Evolutionary conservation across 2,113 vertebrate species (phyloP), one percentile per base, ranked within the genome.

Genomic region (Cyphomyrus plagiostoma): DNA sequence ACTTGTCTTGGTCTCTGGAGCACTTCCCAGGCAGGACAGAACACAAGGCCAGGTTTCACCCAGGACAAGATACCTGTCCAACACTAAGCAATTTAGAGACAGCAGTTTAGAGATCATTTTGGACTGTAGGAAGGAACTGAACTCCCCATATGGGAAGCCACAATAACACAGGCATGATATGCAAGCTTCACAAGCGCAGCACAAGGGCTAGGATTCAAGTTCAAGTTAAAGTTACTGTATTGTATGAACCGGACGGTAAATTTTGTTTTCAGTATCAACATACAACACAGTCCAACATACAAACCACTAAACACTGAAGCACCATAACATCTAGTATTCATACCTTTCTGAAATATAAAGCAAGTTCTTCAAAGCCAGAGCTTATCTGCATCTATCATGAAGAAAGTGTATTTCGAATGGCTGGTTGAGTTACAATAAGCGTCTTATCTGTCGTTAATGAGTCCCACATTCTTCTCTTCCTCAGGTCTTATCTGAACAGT

Each of bases 401-500:
- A 77, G 70, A 42, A 19, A 77, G 35, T 35, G 30, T 80, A 0
- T 8, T 42, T 80, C 6, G 6, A 80, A 80, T 80, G 30, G 30
- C 35, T 39, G 74, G 74, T 35, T 42, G 74, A 39, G 74, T 80
- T 42, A 49, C 48, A 49, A 10, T 49, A 39, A 19, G 35, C 15
- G 6, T 42, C 35, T 77, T 19, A 19, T 21, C 74, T 42, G 74
- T 17, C 30, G 17, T 42, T 39, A 80, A 80, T 45, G 45, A 46
- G 82, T n/a, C 23, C 82, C 39, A 46, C 7, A 26, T 48, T 84
- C 82, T 46, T 48, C 45, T 49, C 49, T 10, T 93, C 52, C 82
- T 39, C 95, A 99, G 98, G 95, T 96, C 94, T 91, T 97, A 95
- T 95, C 95, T 97, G 95, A 97, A 94, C 92, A 92, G 95, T 92